These are phyloP conservation scores for Drosophila mulleri DNA, from an alignment of 2,888 invertebrate species.

Conservation along the genomic window DNA sequence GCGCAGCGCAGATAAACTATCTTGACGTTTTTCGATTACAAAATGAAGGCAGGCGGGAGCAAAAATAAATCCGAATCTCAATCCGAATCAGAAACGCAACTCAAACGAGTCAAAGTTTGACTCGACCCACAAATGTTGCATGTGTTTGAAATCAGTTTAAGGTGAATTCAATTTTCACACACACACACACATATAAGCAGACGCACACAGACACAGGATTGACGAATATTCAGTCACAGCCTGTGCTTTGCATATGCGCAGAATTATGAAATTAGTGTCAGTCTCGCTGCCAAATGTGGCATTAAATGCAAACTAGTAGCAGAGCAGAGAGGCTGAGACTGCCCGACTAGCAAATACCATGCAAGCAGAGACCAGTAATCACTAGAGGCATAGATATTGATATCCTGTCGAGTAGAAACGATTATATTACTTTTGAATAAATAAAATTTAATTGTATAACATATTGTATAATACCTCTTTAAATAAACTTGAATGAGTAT, in stretches of 20 bases:
- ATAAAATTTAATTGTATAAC: not conserved
- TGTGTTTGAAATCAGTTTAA: conserved; percentile 59
- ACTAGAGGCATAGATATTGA: not conserved
- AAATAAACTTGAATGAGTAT: not conserved
- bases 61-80: conserved; percentile 36
- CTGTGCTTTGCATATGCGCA: conserved; percentile 49
- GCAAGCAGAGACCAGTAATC: no score
- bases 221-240: conserved; percentile 16
- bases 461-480: no score
- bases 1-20: conserved; percentile 57
- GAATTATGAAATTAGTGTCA: conserved; percentile 71
- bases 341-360: conserved; percentile 5
- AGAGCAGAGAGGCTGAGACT: not conserved
- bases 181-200: conserved; percentile 51
- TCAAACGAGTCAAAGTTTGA: conserved; percentile 31
- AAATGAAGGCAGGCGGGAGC: conserved; percentile 46
- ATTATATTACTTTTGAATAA: no score
- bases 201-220: conserved; percentile 43
- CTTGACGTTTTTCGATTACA: conserved; percentile 51
- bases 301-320: conserved; percentile 51
- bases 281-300: conserved; percentile 68
- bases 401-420: not conserved
- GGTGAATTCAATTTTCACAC: conserved; percentile 75
- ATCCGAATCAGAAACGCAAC: conserved; percentile 23
- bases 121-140: conserved; percentile 47